Evolutionary conservation across 37 sponge, comb jelly and placozoan genomes (phyloP).

Genomic region (Agelas oroides): DNA sequence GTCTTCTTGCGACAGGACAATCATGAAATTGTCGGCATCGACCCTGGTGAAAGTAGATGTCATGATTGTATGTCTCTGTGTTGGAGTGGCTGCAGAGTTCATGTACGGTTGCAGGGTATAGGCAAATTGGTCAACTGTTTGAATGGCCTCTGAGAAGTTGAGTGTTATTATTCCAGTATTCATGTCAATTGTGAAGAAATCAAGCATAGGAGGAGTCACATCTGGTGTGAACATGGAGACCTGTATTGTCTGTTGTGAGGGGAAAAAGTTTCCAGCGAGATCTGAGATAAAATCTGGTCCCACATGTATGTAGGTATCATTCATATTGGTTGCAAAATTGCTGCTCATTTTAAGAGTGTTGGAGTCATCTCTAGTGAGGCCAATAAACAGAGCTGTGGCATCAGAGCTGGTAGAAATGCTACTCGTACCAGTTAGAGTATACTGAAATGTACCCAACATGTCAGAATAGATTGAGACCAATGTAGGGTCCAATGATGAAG

Average conservation of each 20-base stretch:
- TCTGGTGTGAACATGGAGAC: constrained; percentile 56
- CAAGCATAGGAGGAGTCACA: constrained; percentile 50
- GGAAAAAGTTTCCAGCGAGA: constrained; percentile 58
- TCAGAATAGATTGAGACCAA: constrained; percentile 40
- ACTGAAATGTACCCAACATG: background rate
- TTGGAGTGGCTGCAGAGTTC: constrained; percentile 69
- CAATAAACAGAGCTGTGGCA: constrained; percentile 64
- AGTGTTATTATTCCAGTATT: constrained; percentile 39
- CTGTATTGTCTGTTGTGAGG: background rate
- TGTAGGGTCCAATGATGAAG: constrained; percentile 32
- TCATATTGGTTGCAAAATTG: constrained; percentile 50
- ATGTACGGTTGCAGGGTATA: constrained; percentile 76
- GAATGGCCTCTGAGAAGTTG: constrained; percentile 75
- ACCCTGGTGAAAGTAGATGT: constrained; percentile 16
- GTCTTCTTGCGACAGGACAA: constrained; percentile 66
- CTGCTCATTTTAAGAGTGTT: constrained; percentile 63
- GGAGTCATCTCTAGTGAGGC: constrained; percentile 43
- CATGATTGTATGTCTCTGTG: constrained; percentile 33
- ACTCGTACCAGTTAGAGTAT: constrained; percentile 35
- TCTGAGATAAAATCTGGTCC: constrained; percentile 67
- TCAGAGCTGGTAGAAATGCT: constrained; percentile 47
- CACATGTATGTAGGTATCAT: constrained; percentile 63
- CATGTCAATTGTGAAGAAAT: constrained; percentile 63
- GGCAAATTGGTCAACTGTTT: constrained; percentile 28
- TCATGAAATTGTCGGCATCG: constrained; percentile 7